Percentiles rank a stretch among this genome's conserved stretches.
Evolutionary conservation across 2,888 invertebrate genomes (phyloP).

Genomic region (Pachliopta kotzebuea): DNA sequence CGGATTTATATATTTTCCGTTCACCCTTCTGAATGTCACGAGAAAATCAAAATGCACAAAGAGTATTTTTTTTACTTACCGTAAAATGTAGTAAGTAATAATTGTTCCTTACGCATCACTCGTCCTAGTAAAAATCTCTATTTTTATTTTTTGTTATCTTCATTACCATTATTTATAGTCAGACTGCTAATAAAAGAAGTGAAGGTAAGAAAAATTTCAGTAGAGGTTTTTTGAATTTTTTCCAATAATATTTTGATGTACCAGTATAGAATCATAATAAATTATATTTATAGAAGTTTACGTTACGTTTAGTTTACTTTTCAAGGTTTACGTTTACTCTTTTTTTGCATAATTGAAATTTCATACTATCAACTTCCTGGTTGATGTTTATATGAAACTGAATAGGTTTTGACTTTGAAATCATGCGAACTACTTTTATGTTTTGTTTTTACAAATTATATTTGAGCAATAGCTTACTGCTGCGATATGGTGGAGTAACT

Average conservation of each 20-base stretch:
- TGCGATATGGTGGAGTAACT: too few relatives aligned
- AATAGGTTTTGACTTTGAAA: background rate
- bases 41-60: background rate
- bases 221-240: background rate
- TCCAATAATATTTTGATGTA: background rate
- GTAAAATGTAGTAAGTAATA: background rate
- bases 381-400: constrained; percentile 2
- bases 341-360: constrained; percentile 4
- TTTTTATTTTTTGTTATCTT: too few relatives aligned
- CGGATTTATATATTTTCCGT: constrained; percentile 20
- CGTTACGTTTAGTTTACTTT: background rate
- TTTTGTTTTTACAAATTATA: too few relatives aligned
- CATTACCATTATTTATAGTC: too few relatives aligned
- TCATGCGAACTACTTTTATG: background rate
- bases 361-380: constrained; percentile 8
- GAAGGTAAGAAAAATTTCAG: too few relatives aligned
- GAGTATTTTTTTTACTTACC: background rate
- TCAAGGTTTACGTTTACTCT: constrained; percentile 8
- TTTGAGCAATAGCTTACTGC: too few relatives aligned
- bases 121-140: too few relatives aligned
- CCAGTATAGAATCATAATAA: background rate
- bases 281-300: constrained; percentile 1
- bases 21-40: constrained; percentile 14
- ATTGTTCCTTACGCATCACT: background rate
- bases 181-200: too few relatives aligned